phyloP scores from a whole-genome alignment of 2,888 invertebrate genomes.

The Corythucha ciliata region DNA sequence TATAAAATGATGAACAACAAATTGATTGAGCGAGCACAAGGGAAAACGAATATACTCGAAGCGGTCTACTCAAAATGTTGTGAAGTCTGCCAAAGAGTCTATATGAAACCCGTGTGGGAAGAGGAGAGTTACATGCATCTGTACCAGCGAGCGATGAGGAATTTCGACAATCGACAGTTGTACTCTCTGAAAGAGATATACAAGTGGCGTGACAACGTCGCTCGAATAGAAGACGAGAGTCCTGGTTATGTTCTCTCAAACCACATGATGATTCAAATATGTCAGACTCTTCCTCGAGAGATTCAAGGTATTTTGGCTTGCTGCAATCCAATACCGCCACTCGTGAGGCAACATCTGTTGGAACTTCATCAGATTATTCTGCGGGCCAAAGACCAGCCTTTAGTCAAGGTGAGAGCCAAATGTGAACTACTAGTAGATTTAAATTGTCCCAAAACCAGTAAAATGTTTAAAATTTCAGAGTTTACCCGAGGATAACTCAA shows the following conservation, averaged over 20 bases:
- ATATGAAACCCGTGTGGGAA: conserved; percentile 62
- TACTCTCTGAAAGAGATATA: conserved; percentile 71
- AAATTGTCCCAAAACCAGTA: conserved; percentile 28
- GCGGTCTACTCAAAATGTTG: conserved; percentile 66
- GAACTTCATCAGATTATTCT: conserved; percentile 55
- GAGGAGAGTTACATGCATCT: conserved; percentile 65
- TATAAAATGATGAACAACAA: conserved; percentile 71
- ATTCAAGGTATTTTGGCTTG: conserved; percentile 86
- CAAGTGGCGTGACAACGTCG: conserved; percentile 78
- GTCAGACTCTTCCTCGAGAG: conserved; percentile 79
- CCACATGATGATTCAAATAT: conserved; percentile 86
- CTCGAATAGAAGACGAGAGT: conserved; percentile 85
- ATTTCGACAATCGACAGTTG: conserved; percentile 77
- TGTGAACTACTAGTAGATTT: conserved; percentile 38
- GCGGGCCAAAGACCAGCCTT: conserved; percentile 55
- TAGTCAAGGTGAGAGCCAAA: conserved; percentile 49
- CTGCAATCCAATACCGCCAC: conserved; percentile 85
- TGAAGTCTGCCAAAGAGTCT: conserved; percentile 56
- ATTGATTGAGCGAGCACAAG: conserved; percentile 57
- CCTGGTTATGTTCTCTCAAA: conserved; percentile 84
- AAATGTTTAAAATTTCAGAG: conserved; percentile 5
- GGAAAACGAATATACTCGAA: conserved; percentile 53
- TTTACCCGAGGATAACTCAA: conserved; percentile 8
- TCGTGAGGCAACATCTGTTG: conserved; percentile 52
- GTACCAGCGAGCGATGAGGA: conserved; percentile 64